phyloP scores from a whole-genome alignment of 2,113 vertebrate species.

The Nyctereutes procyonoides region DNA sequence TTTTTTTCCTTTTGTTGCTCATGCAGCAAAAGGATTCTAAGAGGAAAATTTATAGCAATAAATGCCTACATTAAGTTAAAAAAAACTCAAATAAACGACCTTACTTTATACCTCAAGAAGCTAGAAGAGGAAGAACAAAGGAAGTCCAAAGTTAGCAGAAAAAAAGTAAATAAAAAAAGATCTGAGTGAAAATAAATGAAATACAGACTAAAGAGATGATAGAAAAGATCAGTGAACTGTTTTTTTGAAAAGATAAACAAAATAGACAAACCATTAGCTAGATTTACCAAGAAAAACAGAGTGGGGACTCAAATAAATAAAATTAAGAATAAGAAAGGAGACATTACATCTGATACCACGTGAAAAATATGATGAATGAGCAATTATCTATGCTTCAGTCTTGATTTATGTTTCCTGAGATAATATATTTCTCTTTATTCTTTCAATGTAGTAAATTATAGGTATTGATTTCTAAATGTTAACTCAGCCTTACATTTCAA shows the following conservation, averaged over 20 bases:
- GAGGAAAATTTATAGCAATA: not conserved
- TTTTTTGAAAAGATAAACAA: not conserved
- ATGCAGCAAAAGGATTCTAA: not conserved
- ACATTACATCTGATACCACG: not conserved
- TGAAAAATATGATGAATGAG: not conserved
- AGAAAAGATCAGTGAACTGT: not conserved
- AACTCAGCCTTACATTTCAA: not conserved
- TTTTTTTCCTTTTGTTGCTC: not conserved
- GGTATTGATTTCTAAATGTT: not conserved
- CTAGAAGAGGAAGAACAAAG: not conserved
- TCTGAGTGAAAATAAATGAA: not conserved
- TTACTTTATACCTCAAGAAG: not conserved
- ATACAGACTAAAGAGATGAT: not conserved
- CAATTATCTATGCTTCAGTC: not conserved
- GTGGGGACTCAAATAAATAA: not conserved
- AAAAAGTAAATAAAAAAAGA: not conserved
- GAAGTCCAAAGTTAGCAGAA: not conserved
- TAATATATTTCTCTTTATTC: not conserved
- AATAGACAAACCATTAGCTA: not conserved
- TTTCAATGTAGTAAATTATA: not conserved
- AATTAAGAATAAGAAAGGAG: not conserved
- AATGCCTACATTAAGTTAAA: not conserved
- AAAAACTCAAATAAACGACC: not conserved
- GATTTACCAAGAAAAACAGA: not conserved
- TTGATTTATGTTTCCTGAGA: not conserved